phyloP scores from a whole-genome alignment of 2,888 invertebrate genomes.

The Chesias legatella region DNA sequence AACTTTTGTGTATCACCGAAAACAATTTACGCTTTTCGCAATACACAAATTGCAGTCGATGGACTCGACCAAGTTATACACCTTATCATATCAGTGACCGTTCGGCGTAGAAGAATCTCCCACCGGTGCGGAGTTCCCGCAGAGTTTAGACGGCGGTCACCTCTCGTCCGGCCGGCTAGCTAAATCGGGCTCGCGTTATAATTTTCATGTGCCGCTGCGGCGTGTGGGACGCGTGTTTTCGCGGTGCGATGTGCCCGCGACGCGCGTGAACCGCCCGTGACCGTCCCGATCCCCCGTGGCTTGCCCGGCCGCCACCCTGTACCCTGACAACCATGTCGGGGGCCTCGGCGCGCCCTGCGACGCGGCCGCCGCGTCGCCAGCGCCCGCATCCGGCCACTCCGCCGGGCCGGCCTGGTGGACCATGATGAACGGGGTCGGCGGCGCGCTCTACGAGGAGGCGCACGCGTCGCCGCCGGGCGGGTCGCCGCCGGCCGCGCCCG shows the following conservation, averaged over 20 bases:
- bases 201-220: slow-evolving; percentile 77
- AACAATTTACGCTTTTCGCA: slow-evolving; percentile 18
- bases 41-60: slow-evolving; percentile 3
- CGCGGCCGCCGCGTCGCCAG: slow-evolving; percentile 85
- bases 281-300: slow-evolving; percentile 84
- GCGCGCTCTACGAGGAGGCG: slow-evolving; percentile 88
- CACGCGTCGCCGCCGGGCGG: slow-evolving; percentile 80
- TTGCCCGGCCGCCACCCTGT: slow-evolving; percentile 91
- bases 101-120: slow-evolving; percentile 41
- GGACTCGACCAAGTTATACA: slow-evolving; percentile 40
- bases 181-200: slow-evolving; percentile 77
- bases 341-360: slow-evolving; percentile 85
- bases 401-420: slow-evolving; percentile 92
- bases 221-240: slow-evolving; percentile 71
- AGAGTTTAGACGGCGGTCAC: slow-evolving; percentile 51
- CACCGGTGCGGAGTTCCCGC: slow-evolving; percentile 36
- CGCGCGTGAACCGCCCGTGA: slow-evolving; percentile 74
- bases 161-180: slow-evolving; percentile 65
- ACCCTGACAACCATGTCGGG: slow-evolving; percentile 87
- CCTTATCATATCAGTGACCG: slow-evolving; percentile 62
- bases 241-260: slow-evolving; percentile 78
- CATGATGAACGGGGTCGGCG: slow-evolving; percentile 90
- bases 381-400: slow-evolving; percentile 91
- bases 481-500: slow-evolving; percentile 84
- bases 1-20: slow-evolving; percentile 37